phyloP scores from a whole-genome alignment of 2,113 vertebrate species.

The Benitochromis conjunctus region DNA sequence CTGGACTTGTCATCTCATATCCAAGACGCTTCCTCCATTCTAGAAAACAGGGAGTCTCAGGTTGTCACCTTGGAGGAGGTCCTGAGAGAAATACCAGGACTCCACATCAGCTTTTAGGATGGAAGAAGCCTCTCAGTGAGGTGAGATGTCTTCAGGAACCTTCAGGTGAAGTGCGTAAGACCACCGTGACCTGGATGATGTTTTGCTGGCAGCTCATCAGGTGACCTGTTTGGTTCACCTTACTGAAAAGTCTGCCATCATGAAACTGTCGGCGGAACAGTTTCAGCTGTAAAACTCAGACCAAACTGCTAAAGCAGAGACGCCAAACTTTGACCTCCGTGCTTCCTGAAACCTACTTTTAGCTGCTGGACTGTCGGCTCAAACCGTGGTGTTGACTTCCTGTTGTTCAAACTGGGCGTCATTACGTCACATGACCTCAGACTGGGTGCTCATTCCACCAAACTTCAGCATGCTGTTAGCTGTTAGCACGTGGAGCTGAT shows the following conservation, averaged over 20 bases:
- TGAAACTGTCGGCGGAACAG: not conserved
- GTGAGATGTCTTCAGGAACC: not conserved
- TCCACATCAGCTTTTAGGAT: not conserved
- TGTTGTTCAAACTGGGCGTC: not conserved
- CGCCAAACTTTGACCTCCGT: not conserved
- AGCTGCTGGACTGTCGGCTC: not conserved
- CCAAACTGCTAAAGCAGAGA: not conserved
- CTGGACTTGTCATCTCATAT: not conserved
- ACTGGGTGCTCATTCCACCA: not conserved
- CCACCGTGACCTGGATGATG: not conserved
- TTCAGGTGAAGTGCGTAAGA: not conserved
- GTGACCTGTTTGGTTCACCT: not conserved
- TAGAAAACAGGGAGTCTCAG: not conserved
- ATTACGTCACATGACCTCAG: not conserved
- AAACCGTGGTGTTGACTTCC: not conserved
- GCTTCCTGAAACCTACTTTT: not conserved
- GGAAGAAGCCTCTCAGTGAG: not conserved
- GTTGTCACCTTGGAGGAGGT: not conserved
- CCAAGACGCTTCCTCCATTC: not conserved
- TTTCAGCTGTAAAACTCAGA: not conserved
- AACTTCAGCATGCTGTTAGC: not conserved
- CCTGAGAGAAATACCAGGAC: not conserved
- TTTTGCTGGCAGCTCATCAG: not conserved
- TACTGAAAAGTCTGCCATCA: not conserved
- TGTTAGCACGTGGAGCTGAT: not conserved